Conservation (phyloP, 2,888 invertebrate genomes). For the Charanyca ferruginea region DNA sequence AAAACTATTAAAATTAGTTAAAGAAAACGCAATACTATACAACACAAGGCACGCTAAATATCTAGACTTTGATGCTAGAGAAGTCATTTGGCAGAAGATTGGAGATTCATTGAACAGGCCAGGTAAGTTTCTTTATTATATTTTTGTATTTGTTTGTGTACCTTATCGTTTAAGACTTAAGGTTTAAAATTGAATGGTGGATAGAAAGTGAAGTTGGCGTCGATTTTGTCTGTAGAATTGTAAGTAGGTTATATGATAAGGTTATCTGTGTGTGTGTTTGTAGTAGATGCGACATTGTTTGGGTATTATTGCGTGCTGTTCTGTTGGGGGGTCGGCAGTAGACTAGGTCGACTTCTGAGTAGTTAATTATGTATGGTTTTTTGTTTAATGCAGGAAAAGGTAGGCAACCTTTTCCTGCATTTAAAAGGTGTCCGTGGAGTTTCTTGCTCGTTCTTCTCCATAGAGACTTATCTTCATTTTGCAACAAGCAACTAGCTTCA, state of each 20-base stretch:
- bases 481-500: no score
- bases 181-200: slow-evolving; percentile 16
- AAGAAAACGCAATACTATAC: slow-evolving; percentile 80
- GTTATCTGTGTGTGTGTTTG: slow-evolving; percentile 34
- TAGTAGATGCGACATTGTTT: neutral
- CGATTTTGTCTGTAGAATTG: slow-evolving; percentile 19
- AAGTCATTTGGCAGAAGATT: slow-evolving; percentile 86
- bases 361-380: no score
- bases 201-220: slow-evolving; percentile 35
- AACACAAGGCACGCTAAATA: slow-evolving; percentile 81
- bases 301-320: slow-evolving; percentile 9
- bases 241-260: slow-evolving; percentile 41
- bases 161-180: neutral
- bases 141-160: slow-evolving; percentile 9
- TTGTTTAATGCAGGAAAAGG: no score
- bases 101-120: slow-evolving; percentile 81
- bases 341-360: neutral
- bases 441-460: no score
- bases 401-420: no score
- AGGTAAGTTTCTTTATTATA: slow-evolving; percentile 72
- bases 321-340: slow-evolving; percentile 8
- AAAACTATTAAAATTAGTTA: slow-evolving; percentile 79
- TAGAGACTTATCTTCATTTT: no score
- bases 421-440: no score
- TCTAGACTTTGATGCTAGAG: slow-evolving; percentile 79